Conservation (phyloP, 2,113 vertebrate species). For the Brienomyrus brachyistius region DNA sequence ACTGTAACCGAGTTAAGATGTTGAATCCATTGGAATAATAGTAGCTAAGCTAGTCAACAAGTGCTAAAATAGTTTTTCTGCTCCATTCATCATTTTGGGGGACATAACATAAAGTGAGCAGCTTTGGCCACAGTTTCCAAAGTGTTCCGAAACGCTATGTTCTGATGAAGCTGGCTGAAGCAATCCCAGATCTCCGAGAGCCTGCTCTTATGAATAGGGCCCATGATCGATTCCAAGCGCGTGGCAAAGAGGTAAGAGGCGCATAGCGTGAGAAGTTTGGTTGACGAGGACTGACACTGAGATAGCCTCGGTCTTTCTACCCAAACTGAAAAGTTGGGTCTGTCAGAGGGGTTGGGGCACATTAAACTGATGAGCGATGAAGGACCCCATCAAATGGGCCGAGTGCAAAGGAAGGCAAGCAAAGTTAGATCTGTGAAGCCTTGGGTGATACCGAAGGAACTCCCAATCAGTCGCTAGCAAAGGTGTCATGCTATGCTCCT, state of each 20-base stretch:
- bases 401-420: not conserved
- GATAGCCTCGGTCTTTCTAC: constrained; percentile 12
- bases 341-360: not conserved
- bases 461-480: not conserved
- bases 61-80: not conserved
- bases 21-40: not conserved
- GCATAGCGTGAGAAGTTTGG: constrained; percentile 28
- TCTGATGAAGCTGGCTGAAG: not conserved
- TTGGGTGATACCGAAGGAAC: not conserved
- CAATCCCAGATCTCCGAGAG: not conserved
- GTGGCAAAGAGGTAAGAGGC: constrained; percentile 27
- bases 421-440: not conserved
- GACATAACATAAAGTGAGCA: not conserved
- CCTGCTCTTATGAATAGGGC: constrained; percentile 24
- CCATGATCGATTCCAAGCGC: constrained; percentile 22
- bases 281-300: constrained; percentile 31
- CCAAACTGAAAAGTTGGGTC: not conserved
- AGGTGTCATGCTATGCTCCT: not conserved
- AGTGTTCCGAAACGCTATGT: not conserved
- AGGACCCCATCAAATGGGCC: not conserved
- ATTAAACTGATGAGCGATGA: not conserved
- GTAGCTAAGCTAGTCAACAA: not conserved
- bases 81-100: not conserved
- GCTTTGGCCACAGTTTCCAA: not conserved
- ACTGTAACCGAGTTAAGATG: not conserved